phyloP scores from a whole-genome alignment of 2,797 vertebrate genomes.

The Dicrostonyx torquatus region DNA sequence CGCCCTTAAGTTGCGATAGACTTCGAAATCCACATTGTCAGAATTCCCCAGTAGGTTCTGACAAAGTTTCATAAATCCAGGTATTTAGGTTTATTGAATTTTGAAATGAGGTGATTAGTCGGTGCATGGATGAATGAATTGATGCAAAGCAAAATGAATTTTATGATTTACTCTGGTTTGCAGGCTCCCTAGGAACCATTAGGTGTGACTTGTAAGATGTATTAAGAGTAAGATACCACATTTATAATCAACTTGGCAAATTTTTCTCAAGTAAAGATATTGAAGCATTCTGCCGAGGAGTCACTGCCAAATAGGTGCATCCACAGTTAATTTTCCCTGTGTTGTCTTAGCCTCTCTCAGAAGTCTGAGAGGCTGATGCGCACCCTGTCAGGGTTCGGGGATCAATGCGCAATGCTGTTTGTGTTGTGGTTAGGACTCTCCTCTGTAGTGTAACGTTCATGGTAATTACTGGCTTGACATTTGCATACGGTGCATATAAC shows the following conservation, averaged over 20 bases:
- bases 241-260: constrained; percentile 86
- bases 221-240: constrained; percentile 86
- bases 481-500: background rate
- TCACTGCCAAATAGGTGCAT: constrained; percentile 86
- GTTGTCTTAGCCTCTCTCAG: constrained; percentile 59
- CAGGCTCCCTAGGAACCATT: constrained; percentile 87
- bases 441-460: constrained; percentile 25
- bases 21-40: constrained; percentile 87
- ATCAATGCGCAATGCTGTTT: fast-evolving
- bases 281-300: constrained; percentile 72
- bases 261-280: constrained; percentile 83
- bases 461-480: constrained; percentile 46
- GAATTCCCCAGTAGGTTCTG: constrained; percentile 88
- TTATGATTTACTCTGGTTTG: constrained; percentile 89
- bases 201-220: constrained; percentile 86
- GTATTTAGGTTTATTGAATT: constrained; percentile 92
- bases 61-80: constrained; percentile 90
- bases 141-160: constrained; percentile 90
- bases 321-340: constrained; percentile 85
- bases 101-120: constrained; percentile 91
- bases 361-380: constrained; percentile 31
- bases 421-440: constrained; percentile 2
- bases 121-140: constrained; percentile 87
- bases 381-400: constrained; percentile 8
- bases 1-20: constrained; percentile 89